These are phyloP conservation scores for Hydrolagus colliei DNA, from an alignment of 2,797 vertebrate species.

Conservation along the genomic window DNA sequence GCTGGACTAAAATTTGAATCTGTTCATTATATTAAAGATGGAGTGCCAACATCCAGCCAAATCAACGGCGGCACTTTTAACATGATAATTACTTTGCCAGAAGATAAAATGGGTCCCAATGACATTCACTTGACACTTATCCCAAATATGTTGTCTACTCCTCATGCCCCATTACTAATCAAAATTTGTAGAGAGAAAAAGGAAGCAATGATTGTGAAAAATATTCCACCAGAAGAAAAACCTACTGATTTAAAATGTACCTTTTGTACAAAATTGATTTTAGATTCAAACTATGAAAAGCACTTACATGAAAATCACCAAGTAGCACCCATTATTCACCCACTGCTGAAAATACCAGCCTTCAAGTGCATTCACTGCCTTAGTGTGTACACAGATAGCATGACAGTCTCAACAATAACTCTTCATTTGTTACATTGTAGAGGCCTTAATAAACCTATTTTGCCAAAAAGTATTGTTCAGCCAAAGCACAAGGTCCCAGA, in stretches of 20 bases:
- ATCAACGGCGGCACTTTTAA: constrained; percentile 76
- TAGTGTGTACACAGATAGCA: constrained; percentile 89
- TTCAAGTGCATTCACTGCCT: constrained; percentile 97
- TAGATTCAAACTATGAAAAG: constrained; percentile 66
- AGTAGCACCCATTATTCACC: constrained; percentile 86
- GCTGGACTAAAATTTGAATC: constrained; percentile 66
- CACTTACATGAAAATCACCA: constrained; percentile 88
- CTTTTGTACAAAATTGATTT: constrained; percentile 78
- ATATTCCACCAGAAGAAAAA: neutral
- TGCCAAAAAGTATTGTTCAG: neutral
- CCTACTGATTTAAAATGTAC: constrained; percentile 60
- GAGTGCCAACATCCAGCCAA: constrained; percentile 76
- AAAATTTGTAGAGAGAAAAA: constrained; percentile 9
- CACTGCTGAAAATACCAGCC: constrained; percentile 82
- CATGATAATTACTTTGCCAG: constrained; percentile 71
- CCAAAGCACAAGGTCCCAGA: constrained; percentile 6
- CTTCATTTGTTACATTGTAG: constrained; percentile 84
- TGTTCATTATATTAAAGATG: constrained; percentile 71
- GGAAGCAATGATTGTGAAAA: neutral
- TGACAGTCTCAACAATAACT: constrained; percentile 83
- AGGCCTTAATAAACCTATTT: constrained; percentile 42
- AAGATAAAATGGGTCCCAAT: constrained; percentile 73
- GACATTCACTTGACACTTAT: constrained; percentile 84
- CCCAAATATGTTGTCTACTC: constrained; percentile 20
- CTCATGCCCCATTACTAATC: constrained; percentile 26